Evolutionary conservation across 2,888 invertebrate species (phyloP), one percentile per base, ranked within the genome.

Genomic region (Apeira syringaria): DNA sequence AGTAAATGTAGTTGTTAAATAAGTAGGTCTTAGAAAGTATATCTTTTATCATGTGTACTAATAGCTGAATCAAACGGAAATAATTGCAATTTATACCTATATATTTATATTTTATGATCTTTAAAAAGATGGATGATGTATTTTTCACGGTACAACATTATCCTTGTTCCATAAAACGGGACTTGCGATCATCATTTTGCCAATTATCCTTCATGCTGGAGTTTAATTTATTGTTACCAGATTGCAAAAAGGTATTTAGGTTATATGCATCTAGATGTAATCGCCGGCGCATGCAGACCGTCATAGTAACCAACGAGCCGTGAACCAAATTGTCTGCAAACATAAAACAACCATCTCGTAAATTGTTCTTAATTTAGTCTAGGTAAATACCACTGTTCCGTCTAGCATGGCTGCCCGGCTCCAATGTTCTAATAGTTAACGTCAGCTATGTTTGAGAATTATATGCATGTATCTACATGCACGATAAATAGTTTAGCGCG

Each of bases 331-430:
- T 79, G 75, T 77, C 76, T 76, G 70, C 70, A 70, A 78, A 80
- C 80, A 82, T 71, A 78, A 81, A 82, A 77, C 68, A 67, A 72
- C 67, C 74, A 76, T 77, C 73, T 75, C 74, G 73, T 78, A 78
- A 81, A 81, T 83, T 81, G 80, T 74, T 78, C 75, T 79, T 74
- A 77, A 83, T 81, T 81, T 77, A 77, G 74, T 68, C 64, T 76
- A 72, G 68, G 71, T 72, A 73, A 71, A 66, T 64, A 66, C 53
- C 52, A 61, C 50, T 59, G 48, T 56, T 54, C 47, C 13, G 69
- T 67, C 68, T 68, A 66, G 66, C 59, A 64, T 50, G 26, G 10
- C 17, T 9, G 28, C 9, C 24, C 7, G 54, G 60, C 59, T 59
- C 58, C 59, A 53, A 44, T 47, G 56, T 50, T 50, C 49, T 47